These are phyloP conservation scores for Amorpha juglandis DNA, from an alignment of 2,888 invertebrate genomes.

Conservation along the genomic window DNA sequence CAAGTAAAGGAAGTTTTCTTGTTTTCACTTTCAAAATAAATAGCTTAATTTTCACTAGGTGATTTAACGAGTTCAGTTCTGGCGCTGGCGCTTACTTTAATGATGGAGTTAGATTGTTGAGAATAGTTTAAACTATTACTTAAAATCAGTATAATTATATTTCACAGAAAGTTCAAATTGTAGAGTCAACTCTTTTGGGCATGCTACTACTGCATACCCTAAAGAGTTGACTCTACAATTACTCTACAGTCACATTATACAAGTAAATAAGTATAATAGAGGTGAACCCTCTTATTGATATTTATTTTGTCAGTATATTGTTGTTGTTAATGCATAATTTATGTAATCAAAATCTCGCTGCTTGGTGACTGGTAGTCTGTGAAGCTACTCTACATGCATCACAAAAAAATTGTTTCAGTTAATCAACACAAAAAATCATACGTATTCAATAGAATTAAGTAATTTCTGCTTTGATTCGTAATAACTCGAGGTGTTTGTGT, in stretches of 20 bases:
- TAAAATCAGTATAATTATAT: not conserved
- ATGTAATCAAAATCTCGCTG: not conserved
- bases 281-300: not conserved
- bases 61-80: conserved; percentile 1
- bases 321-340: not conserved
- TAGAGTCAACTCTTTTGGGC: not conserved
- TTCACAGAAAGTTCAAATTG: not conserved
- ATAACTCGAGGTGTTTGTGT: not conserved
- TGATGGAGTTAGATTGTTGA: conserved; percentile 1
- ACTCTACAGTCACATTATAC: no score
- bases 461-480: not conserved
- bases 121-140: not conserved
- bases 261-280: not conserved
- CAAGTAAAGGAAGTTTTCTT: conserved; percentile 31
- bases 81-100: not conserved
- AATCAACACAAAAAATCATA: not conserved
- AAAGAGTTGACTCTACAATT: no score
- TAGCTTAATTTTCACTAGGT: conserved; percentile 30
- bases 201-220: no score
- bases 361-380: not conserved
- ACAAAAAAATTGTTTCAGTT: not conserved
- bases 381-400: not conserved
- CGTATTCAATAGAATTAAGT: not conserved
- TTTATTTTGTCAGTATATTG: not conserved
- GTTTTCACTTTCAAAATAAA: conserved; percentile 30